A percentile compares a stretch with the other conserved stretches of the same genome.
Evolutionary conservation across 2,797 vertebrate species (phyloP).

Genomic region (Harpagifer antarcticus): DNA sequence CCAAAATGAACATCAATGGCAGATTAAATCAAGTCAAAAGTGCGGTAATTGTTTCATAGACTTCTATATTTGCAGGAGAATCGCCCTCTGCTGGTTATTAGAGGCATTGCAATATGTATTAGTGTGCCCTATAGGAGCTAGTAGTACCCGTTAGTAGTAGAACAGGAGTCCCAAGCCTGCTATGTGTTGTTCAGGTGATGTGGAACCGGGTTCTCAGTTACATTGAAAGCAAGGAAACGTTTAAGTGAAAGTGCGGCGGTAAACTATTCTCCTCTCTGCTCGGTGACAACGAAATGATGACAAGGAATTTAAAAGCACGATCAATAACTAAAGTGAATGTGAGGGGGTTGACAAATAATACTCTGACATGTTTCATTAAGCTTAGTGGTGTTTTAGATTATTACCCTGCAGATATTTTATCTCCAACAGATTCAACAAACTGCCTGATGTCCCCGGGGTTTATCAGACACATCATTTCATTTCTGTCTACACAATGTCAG

Average conservation of each 20-base stretch:
- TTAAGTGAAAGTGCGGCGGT: background rate
- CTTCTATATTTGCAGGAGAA: too few species aligned
- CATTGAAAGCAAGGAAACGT: background rate
- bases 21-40: too few species aligned
- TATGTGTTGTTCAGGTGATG: background rate
- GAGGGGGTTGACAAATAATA: slow-evolving; percentile 21
- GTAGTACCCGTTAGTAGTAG: too few species aligned
- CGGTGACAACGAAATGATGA: slow-evolving; percentile 21
- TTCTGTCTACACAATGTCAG: background rate
- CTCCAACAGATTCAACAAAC: slow-evolving; percentile 7
- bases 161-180: too few species aligned
- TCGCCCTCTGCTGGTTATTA: too few species aligned
- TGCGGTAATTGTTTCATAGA: too few species aligned
- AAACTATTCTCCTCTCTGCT: background rate
- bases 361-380: slow-evolving; percentile 37
- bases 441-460: slow-evolving; percentile 1
- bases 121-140: too few species aligned
- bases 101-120: background rate
- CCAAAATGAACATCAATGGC: too few species aligned
- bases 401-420: slow-evolving; percentile 23
- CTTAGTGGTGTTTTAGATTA: slow-evolving; percentile 9
- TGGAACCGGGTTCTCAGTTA: background rate
- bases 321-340: slow-evolving; percentile 15
- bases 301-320: slow-evolving; percentile 12
- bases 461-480: slow-evolving; percentile 26